Percentiles rank a stretch among this genome's conserved stretches.
Evolutionary conservation across 1,140 invertebrate species (phyloP).

Genomic region (Ylistrum balloti): DNA sequence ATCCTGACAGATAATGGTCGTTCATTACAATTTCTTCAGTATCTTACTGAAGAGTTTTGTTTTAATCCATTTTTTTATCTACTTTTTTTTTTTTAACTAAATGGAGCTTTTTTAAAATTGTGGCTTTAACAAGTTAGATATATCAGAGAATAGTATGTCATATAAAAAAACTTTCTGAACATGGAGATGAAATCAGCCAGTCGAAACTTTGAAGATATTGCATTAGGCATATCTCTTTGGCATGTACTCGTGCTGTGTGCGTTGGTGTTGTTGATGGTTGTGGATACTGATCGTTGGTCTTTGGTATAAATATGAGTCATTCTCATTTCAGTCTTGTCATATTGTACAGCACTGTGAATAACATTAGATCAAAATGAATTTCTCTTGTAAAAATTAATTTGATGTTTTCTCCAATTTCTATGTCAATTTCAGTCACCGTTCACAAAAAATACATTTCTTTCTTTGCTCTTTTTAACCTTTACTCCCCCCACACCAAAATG

Average conservation of each 20-base stretch:
- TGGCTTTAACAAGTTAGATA: background rate
- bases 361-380: background rate
- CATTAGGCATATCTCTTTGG: background rate
- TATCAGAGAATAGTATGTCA: background rate
- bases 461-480: background rate
- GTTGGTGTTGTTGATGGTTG: background rate
- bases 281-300: background rate
- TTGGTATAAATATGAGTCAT: background rate
- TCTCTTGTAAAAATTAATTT: background rate
- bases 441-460: background rate
- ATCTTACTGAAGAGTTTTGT: background rate
- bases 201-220: background rate
- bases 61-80: background rate
- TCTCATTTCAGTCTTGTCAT: background rate
- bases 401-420: slow-evolving; percentile 6
- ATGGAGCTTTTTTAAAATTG: background rate
- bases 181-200: background rate
- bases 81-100: background rate
- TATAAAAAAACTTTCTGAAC: background rate
- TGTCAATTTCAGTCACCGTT: background rate
- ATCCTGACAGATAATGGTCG: background rate
- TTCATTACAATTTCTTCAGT: background rate
- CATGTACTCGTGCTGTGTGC: background rate
- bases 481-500: background rate
- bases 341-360: background rate